Conservation (phyloP, 2,797 vertebrate genomes). For the Enteromius argenteus region DNA sequence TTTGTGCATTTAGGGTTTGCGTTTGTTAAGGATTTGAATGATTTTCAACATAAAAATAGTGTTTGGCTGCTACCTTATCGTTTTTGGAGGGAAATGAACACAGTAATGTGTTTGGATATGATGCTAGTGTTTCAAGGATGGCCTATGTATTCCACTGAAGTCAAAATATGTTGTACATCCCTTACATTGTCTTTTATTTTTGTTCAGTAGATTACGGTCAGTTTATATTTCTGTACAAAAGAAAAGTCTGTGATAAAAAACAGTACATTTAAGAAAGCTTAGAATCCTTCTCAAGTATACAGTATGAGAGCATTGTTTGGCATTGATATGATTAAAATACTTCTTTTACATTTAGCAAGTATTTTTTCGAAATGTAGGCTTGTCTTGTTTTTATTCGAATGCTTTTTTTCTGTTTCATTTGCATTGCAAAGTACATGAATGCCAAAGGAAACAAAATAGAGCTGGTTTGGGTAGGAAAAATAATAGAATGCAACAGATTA, state of each 20-base stretch:
- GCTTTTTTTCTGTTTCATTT: conserved; percentile 3
- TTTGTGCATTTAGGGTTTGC: background rate
- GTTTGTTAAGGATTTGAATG: background rate
- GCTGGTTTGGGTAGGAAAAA: background rate
- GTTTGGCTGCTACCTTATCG: conserved; percentile 9
- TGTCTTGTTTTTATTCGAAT: background rate
- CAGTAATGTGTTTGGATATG: background rate
- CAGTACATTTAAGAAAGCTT: background rate
- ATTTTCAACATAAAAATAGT: background rate
- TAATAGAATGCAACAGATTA: background rate
- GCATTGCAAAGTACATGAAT: background rate
- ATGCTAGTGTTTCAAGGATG: background rate
- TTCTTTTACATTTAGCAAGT: background rate
- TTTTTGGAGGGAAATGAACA: background rate
- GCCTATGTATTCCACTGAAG: conserved; percentile 2
- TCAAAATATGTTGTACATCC: background rate
- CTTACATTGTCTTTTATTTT: background rate
- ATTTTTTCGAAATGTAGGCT: background rate
- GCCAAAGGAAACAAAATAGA: background rate
- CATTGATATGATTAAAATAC: background rate
- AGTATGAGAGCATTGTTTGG: background rate
- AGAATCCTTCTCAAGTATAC: background rate
- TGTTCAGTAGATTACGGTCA: background rate
- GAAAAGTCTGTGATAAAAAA: background rate
- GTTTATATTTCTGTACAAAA: background rate